Evolutionary conservation across 2,113 vertebrate genomes (phyloP), one percentile per base, ranked within the genome.

Genomic region (Poeciliopsis occidentalis): DNA sequence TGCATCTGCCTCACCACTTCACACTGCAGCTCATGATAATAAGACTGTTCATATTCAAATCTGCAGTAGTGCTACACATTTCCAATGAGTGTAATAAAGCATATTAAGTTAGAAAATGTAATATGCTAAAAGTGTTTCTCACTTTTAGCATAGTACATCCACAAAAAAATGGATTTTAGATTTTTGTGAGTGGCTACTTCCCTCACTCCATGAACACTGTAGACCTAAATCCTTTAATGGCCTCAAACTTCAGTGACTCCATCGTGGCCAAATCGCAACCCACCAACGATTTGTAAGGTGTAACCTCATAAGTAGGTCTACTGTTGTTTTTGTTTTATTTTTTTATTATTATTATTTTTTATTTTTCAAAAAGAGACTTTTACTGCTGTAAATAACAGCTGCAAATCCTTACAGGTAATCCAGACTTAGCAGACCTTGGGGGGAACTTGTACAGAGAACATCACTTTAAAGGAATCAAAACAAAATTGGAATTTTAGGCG

Each of bases 331-430:
- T 37, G 34, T 37, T 37, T 11, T 11, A 12, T 37, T 37, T 10
- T 37, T 10, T 34, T 2, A 2, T 34, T 10, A 34, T 3, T 34
- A 34, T 34, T 32, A 32, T 34, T 34, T 2, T 34, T 79, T 84
- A 68, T 69, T 72, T 70, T 13, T 54, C 60, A 37, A 37, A 27
- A 60, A 15, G 39, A 63, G 19, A 32, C 0, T 19, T 39, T 62
- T 47, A n/a, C 15, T 47, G 27, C 17, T 34, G 30, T 71, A 68
- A 79, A 76, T 66, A 19, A 57, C 32, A 67, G 44, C 62, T 39
- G 34, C 60, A 32, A 78, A 71, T 64, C 61, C 67, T 77, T 0
- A 3, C 26, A 27, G 71, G 76, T 75, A 66, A 86, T 86, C 70
- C 0, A 31, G 17, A 44, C 27, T 73, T 27, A 62, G 61, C 24